Conservation (phyloP, 37 sponge, comb jelly and placozoan species). For the Spongilla lacustris region DNA sequence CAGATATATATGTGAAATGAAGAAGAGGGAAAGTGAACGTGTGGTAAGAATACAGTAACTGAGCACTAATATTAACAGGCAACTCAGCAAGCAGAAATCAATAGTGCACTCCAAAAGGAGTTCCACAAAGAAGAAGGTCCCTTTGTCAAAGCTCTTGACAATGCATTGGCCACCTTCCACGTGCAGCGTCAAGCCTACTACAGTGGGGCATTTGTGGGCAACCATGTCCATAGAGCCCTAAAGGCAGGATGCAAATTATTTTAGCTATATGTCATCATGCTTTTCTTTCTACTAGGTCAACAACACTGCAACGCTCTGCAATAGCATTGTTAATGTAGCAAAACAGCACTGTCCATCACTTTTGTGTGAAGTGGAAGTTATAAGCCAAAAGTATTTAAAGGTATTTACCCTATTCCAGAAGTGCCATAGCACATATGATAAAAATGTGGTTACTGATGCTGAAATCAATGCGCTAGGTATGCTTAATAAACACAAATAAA, state of each 20-base stretch:
- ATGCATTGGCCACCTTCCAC: constrained; percentile 13
- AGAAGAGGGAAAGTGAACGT: too few species aligned
- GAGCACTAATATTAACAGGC: not conserved
- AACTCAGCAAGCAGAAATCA: not conserved
- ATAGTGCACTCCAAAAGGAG: not conserved
- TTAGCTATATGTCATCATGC: not conserved
- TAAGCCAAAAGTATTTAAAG: not conserved
- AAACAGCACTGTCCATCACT: not conserved
- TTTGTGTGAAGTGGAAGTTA: not conserved
- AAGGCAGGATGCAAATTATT: constrained; percentile 4
- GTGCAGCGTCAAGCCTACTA: constrained; percentile 44
- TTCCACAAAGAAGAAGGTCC: constrained; percentile 25
- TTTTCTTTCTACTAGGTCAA: constrained; percentile 11
- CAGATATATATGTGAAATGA: too few species aligned
- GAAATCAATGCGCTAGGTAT: constrained; percentile 19
- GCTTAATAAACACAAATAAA: not conserved
- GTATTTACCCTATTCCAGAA: constrained; percentile 13
- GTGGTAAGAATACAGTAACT: too few species aligned
- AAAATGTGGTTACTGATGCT: not conserved
- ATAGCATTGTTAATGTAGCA: not conserved
- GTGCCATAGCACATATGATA: constrained; percentile 36
- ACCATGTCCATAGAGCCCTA: constrained; percentile 47
- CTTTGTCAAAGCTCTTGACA: constrained; percentile 30
- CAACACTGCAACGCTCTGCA: constrained; percentile 3
- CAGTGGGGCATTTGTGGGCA: constrained; percentile 50